Evolutionary conservation across 2,113 vertebrate genomes (phyloP).

Genomic region (Melanocharis versteri): DNA sequence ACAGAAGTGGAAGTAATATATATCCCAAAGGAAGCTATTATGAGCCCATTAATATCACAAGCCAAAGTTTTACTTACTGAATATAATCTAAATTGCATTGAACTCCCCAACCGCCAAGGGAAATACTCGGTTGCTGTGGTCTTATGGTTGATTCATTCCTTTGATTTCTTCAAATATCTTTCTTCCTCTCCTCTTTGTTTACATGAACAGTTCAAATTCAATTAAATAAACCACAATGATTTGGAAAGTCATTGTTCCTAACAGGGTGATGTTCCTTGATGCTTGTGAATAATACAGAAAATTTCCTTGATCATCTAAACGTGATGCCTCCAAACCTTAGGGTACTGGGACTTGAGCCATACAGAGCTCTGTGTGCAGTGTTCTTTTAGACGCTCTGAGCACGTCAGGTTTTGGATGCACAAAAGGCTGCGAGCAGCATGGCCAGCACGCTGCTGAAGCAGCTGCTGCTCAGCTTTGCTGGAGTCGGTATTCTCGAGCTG

Average conservation of each 20-base stretch:
- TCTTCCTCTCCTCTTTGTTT: background rate
- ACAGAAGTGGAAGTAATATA: slow-evolving; percentile 58
- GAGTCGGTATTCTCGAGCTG: background rate
- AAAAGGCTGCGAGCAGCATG: background rate
- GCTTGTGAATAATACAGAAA: background rate
- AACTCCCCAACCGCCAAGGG: background rate
- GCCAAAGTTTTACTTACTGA: slow-evolving; percentile 56
- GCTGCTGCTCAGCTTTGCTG: background rate
- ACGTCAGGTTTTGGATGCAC: accelerated
- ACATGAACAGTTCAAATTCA: background rate
- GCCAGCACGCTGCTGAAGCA: background rate
- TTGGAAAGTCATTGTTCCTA: background rate
- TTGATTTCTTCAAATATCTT: slow-evolving; percentile 22
- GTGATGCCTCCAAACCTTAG: background rate
- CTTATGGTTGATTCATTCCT: slow-evolving; percentile 14
- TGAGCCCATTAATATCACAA: slow-evolving; percentile 57
- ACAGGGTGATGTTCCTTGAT: background rate
- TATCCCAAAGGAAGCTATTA: slow-evolving; percentile 66
- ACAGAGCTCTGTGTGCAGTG: accelerated
- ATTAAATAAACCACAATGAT: background rate
- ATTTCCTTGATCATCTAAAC: background rate
- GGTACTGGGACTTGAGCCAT: background rate
- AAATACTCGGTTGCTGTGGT: slow-evolving; percentile 4
- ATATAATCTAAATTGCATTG: slow-evolving; percentile 49
- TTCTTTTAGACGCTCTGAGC: background rate